Percentiles rank a stretch among this genome's conserved stretches.
Evolutionary conservation across 2,888 invertebrate species (phyloP).

Genomic region (Eristalis tenax): DNA sequence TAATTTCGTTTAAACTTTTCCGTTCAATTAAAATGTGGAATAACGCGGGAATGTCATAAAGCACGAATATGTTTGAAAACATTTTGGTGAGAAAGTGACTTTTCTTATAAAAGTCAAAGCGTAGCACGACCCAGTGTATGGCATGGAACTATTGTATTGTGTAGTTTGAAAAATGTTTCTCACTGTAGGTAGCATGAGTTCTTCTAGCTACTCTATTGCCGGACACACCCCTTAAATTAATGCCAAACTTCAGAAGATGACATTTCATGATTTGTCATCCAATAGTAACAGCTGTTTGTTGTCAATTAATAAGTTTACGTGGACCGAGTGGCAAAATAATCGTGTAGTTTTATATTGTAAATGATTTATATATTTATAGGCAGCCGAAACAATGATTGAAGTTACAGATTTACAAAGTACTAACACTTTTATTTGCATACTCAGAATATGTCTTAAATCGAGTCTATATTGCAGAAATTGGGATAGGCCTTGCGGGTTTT

Average conservation of each 20-base stretch:
- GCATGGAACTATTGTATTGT: too few relatives aligned
- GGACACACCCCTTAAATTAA: neutral
- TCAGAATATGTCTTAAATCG: neutral
- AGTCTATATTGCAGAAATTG: slow-evolving; percentile 89
- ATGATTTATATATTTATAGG: slow-evolving; percentile 31
- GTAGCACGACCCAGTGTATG: too few relatives aligned
- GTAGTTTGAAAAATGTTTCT: too few relatives aligned
- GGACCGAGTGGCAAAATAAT: slow-evolving; percentile 30
- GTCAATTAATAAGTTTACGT: slow-evolving; percentile 65
- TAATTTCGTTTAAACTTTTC: too few relatives aligned
- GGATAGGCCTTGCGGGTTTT: slow-evolving; percentile 97
- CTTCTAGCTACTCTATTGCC: neutral
- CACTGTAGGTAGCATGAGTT: too few relatives aligned
- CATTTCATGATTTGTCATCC: slow-evolving; percentile 3
- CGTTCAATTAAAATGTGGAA: too few relatives aligned
- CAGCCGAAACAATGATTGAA: slow-evolving; percentile 86
- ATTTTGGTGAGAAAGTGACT: too few relatives aligned
- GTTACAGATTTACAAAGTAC: slow-evolving; percentile 92
- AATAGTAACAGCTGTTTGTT: slow-evolving; percentile 53
- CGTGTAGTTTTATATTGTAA: slow-evolving; percentile 9
- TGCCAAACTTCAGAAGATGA: neutral
- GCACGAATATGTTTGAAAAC: too few relatives aligned
- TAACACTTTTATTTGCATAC: slow-evolving; percentile 76
- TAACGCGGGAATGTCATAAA: too few relatives aligned
- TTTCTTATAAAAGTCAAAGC: too few relatives aligned